These are phyloP conservation scores for Ceyx erithaca DNA, from an alignment of 2,797 vertebrate genomes.

Conservation along the genomic window DNA sequence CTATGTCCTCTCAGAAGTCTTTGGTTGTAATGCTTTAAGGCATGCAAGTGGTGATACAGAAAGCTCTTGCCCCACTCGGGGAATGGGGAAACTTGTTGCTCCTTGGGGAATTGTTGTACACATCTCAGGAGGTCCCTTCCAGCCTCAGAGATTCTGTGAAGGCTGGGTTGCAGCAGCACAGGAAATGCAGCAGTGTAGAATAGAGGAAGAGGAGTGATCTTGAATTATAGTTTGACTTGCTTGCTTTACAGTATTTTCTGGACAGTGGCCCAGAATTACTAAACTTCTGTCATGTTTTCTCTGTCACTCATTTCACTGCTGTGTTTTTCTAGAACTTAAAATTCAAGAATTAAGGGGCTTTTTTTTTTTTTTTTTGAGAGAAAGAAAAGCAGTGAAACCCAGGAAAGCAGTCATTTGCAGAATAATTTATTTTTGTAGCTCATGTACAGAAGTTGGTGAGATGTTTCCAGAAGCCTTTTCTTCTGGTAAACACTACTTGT, in stretches of 20 bases:
- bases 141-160: neutral
- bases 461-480: neutral
- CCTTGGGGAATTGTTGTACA: fast-evolving
- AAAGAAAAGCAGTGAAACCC: neutral
- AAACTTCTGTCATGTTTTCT: neutral
- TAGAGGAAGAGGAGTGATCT: neutral
- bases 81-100: neutral
- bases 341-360: neutral
- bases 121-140: neutral
- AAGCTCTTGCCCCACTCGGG: neutral
- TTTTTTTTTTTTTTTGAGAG: neutral
- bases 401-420: neutral
- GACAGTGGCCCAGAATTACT: neutral
- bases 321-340: neutral
- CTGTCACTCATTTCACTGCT: neutral
- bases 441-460: neutral
- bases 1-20: neutral
- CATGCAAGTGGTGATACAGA: neutral
- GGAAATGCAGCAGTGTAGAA: neutral
- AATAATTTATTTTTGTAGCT: neutral
- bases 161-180: neutral
- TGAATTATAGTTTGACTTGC: neutral
- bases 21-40: neutral
- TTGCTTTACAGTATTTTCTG: neutral
- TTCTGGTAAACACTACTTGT: neutral